Base-by-base conservation (phyloP, 2,113 vertebrate genomes). In the Catagonus wagneri region DNA sequence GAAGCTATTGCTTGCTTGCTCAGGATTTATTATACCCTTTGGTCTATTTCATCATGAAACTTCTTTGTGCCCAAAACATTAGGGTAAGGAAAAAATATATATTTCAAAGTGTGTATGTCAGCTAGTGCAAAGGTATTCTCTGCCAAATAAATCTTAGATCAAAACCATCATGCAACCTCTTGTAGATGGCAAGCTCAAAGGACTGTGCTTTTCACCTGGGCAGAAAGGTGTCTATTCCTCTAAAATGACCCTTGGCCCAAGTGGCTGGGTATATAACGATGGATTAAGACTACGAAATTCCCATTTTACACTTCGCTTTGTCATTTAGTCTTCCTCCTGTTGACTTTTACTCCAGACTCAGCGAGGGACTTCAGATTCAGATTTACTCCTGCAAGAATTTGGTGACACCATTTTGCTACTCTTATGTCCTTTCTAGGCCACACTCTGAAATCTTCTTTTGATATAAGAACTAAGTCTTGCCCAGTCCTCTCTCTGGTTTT, bases 21-120 rank as follows among this genome's bases (percentile, higher is more conserved):
- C 17, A 69, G 17, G 56, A 96, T 94, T 96, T 96, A 88, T 87
- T 91, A 16, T 72, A 90, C 54, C 14, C 75, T 84, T 78, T 66
- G 66, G 72, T 58, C 87, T 92, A 61, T 88, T 96, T 93, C 76
- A 92, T 96, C 89, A 83, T 95, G 66, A 89, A 89, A 84, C 14
- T 80, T 95, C 89, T 94, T 71, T 93, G 22, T 87, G 69, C 25
- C 61, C 23, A 87, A 54, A 58, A 68, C 74, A 96, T 95, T 74
- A 87, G 72, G 44, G 19, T 76, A 89, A 93, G 90, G 63, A 39
- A 56, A 83, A 91, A 58, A 63, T 23, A 61, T 22, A 25, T 76
- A 87, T 92, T 96, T 96, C 94, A 89, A 94, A 94, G 11, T 78
- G 4, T 71, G 32, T 44, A 10, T 95, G 65, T 68, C 56, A 60